Evolutionary conservation across 2,888 invertebrate genomes (phyloP), one percentile per base, ranked within the genome.

Genomic region (Pardosa pseudoannulata): DNA sequence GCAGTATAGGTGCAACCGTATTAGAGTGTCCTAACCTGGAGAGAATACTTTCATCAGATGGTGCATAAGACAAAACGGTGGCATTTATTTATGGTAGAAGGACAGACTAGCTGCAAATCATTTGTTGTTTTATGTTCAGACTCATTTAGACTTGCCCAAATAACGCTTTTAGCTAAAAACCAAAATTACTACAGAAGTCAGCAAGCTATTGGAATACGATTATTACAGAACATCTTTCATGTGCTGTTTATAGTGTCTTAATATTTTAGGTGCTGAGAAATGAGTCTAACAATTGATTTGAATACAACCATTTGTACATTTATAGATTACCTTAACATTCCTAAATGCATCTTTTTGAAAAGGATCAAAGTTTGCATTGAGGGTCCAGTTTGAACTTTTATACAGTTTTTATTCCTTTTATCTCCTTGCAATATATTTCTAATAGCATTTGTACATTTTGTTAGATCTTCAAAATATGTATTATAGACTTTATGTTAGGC

Each of bases 1-100:
- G 94, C 90, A 94, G 94, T 0, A 93, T 95, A 11, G 95, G 94
- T 32, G 94, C 94, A 5, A 93, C 94, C 0, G 93, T 94, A 36
- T 91, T 95, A 76, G 94, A 94, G 88, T 94, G 94, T 90, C 93
- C 94, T 86, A 89, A 89, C 28, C 67, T 89, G 27, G 88, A 89
- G 41, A 67, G 74, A 28, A 67, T 88, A 16, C 75, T 86, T 27
- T 74, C 85, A 71, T 86, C 85, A 11, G 85, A 86, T 27, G 79
- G 79, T n/a, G 79, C 79, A 28, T 86, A 75, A 46, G 31, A 36
- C 36, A 5, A 7, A n/a, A 5, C 11, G 11, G 11, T 5, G 36
- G 36, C 46, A 46, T 46, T 46, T 16, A 6, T 16, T 46, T 46
- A 13, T 46, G 7, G 9, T 16, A 16, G 16, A 46, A 16, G 36